A percentile compares a stretch with the other conserved stretches of the same genome.
phyloP scores from a whole-genome alignment of 64 coral and sea anemone genomes.

The Platygyra sinensis region DNA sequence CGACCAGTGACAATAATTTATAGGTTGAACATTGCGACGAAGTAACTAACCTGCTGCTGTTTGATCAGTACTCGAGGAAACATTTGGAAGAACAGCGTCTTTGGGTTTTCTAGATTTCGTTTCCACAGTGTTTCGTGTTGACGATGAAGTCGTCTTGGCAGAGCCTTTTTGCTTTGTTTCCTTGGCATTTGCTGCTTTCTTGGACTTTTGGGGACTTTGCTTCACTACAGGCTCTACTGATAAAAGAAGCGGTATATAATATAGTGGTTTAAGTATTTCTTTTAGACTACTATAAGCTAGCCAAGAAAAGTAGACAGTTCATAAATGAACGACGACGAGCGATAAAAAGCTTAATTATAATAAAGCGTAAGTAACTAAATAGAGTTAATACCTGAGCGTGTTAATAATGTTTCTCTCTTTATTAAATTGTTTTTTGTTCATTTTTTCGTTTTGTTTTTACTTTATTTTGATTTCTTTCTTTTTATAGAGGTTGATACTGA shows the following conservation, averaged over 20 bases:
- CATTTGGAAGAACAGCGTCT: not conserved
- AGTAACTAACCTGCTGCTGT: conserved; percentile 4
- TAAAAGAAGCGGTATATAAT: not conserved
- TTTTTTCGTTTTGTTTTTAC: too few species aligned
- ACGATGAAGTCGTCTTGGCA: not conserved
- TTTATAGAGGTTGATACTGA: too few species aligned
- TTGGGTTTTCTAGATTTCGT: conserved; percentile 16
- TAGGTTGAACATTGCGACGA: not conserved
- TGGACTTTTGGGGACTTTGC: not conserved
- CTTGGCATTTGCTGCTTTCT: conserved; percentile 19
- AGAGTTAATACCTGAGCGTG: too few species aligned
- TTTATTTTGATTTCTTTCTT: too few species aligned
- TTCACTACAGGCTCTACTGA: not conserved
- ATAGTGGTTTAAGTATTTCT: too few species aligned
- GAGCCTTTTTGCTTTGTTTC: not conserved
- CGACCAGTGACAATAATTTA: not conserved
- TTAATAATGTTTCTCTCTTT: too few species aligned
- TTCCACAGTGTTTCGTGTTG: not conserved
- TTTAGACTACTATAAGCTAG: too few species aligned
- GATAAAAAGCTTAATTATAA: too few species aligned
- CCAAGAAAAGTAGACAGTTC: too few species aligned
- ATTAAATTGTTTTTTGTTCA: too few species aligned
- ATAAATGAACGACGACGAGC: too few species aligned
- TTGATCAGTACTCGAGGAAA: conserved; percentile 1
- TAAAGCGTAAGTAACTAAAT: too few species aligned